These are phyloP conservation scores for Cheilosia variabilis DNA, from an alignment of 2,888 invertebrate species.

Conservation along the genomic window DNA sequence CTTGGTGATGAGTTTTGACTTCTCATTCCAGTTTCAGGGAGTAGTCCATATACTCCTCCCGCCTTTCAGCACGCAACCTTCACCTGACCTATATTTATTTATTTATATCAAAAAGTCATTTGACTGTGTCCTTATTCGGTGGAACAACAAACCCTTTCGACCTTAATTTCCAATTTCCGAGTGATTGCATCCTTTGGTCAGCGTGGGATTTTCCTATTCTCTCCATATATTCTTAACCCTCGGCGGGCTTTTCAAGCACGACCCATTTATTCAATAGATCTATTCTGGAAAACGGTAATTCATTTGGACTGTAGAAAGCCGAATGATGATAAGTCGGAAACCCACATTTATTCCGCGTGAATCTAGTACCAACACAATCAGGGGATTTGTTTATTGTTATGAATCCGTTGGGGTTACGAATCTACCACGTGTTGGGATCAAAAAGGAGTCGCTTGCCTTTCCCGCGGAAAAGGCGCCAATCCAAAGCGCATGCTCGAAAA, in stretches of 20 bases:
- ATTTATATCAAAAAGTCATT: conserved; percentile 17
- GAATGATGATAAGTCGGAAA: conserved; percentile 4
- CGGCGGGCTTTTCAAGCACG: background rate
- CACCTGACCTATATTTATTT: background rate
- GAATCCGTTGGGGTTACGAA: background rate
- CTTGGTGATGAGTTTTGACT: background rate
- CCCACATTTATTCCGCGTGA: background rate
- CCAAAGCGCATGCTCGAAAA: conserved; percentile 35
- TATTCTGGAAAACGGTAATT: background rate
- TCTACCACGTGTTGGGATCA: conserved; percentile 2
- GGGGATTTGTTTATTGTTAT: background rate
- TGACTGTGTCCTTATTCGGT: conserved; percentile 22
- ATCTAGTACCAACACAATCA: background rate
- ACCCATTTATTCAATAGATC: conserved; percentile 4
- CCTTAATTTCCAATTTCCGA: conserved; percentile 39
- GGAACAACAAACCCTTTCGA: conserved; percentile 28
- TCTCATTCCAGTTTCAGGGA: background rate
- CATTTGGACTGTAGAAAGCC: conserved; percentile 6
- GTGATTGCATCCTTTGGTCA: conserved; percentile 9
- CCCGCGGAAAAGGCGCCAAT: conserved; percentile 40
- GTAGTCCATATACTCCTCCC: background rate
- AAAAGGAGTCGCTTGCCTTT: conserved; percentile 8
- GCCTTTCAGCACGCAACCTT: background rate
- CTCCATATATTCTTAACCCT: conserved; percentile 8
- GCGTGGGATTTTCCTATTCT: conserved; percentile 1